These are phyloP conservation scores for Polyploca ridens DNA, from an alignment of 2,888 invertebrate genomes.

Conservation along the genomic window DNA sequence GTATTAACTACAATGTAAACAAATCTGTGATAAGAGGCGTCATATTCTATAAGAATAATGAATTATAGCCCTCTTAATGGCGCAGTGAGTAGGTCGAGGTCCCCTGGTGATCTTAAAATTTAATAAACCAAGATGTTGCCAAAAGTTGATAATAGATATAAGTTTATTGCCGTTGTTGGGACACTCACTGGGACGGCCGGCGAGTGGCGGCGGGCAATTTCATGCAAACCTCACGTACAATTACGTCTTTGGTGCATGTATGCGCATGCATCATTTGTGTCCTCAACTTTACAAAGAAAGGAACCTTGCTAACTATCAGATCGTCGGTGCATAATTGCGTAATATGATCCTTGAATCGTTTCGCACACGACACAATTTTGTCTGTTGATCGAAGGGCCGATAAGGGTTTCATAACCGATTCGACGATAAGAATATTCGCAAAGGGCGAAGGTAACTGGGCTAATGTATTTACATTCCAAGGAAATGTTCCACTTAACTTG, in stretches of 20 bases:
- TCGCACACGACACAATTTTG: not conserved
- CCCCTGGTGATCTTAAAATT: too few species aligned
- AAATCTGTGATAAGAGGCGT: too few species aligned
- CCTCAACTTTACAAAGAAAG: slow-evolving; percentile 1
- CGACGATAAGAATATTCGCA: not conserved
- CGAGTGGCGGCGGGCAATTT: too few species aligned
- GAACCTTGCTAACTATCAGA: not conserved
- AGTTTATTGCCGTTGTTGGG: too few species aligned
- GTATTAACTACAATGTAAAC: too few species aligned
- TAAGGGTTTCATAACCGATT: slow-evolving; percentile 1
- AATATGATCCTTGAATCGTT: not conserved
- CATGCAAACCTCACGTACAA: too few species aligned
- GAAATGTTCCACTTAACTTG: not conserved
- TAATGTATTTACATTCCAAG: not conserved
- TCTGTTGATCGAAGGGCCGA: not conserved
- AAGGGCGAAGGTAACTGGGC: slow-evolving; percentile 1
- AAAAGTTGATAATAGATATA: too few species aligned
- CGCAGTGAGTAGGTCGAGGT: too few species aligned
- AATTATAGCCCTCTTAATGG: too few species aligned
- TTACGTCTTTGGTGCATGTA: not conserved
- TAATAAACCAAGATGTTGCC: too few species aligned
- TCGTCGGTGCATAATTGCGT: not conserved
- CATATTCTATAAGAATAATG: too few species aligned
- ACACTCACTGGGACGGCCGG: too few species aligned
- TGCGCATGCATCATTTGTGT: not conserved